These are phyloP conservation scores for Crambe crambe DNA, from an alignment of 37 sponge, comb jelly and placozoan genomes.

Conservation along the genomic window DNA sequence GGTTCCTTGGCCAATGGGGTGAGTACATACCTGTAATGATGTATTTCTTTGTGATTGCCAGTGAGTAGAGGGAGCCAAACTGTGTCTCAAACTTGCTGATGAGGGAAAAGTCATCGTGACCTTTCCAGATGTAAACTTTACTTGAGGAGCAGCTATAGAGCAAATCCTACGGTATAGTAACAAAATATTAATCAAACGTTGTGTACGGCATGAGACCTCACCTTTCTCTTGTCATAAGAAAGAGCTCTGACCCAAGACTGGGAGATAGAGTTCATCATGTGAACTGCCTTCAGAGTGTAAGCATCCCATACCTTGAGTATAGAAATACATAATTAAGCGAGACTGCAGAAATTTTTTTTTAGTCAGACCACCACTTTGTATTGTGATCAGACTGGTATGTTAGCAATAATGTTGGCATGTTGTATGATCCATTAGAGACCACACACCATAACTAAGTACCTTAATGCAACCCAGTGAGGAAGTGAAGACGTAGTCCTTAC, in stretches of 20 bases:
- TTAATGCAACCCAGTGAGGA: constrained; percentile 76
- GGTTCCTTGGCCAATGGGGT: not conserved
- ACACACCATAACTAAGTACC: no score
- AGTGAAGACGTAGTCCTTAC: constrained; percentile 67
- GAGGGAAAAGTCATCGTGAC: constrained; percentile 58
- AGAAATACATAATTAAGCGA: not conserved
- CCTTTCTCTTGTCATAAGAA: constrained; percentile 74
- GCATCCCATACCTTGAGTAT: constrained; percentile 83
- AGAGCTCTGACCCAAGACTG: constrained; percentile 86
- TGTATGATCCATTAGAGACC: no score
- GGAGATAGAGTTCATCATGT: constrained; percentile 52
- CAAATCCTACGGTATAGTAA: constrained; percentile 25
- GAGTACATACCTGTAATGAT: constrained; percentile 69
- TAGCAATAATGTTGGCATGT: no score
- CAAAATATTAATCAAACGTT: not conserved
- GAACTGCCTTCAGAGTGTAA: constrained; percentile 71
- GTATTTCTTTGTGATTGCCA: constrained; percentile 80
- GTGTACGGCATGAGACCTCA: constrained; percentile 14
- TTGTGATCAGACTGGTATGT: no score
- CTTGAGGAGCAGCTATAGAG: constrained; percentile 86
- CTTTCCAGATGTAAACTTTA: constrained; percentile 86
- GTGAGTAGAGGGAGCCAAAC: constrained; percentile 86
- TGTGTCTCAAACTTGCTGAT: constrained; percentile 56
- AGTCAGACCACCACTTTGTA: no score
- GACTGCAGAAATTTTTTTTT: no score